Base-by-base conservation (phyloP, 2,113 vertebrate species). In the Papio anubis region DNA sequence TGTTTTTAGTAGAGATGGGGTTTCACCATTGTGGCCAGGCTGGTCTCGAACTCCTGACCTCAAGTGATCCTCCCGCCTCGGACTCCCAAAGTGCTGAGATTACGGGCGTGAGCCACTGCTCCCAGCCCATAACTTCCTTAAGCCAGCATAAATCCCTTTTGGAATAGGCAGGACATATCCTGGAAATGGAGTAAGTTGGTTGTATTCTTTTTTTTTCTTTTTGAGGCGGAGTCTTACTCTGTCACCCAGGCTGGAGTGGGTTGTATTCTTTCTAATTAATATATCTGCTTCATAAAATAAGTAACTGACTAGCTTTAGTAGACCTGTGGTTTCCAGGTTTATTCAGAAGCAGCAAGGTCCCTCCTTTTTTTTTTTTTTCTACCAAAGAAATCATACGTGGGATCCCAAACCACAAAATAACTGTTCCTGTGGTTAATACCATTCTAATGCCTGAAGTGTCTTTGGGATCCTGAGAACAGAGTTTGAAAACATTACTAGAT, bases 81-180 rank as follows among this genome's bases (percentile, higher is more conserved):
- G 61, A 14, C 12, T 32, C 61, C 61, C 61, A 64, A 64, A 64
- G 5, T 64, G 61, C 61, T 55, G 52, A 18, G 18, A 55, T 55
- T 55, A 55, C 2, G 20, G 52, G 52, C 0, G 6, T 55, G 52
- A 55, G 52, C 52, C 17, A 55, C 52, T 0, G 0, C 5, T 5
- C 2, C 0, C 6, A 12, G 12, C 5, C 61, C 27, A 32, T 52
- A 21, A 48, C 12, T 72, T 85, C 35, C 32, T 52, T 79, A 64
- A 93, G 79, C 70, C 40, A 79, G 8, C 68, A 82, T 90, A 85
- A 92, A 83, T 91, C 27, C 18, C 23, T 93, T 85, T 88, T 82
- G 68, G 73, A 96, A 86, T 72, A 64, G 50, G 73, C 50, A 93
- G 40, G 43, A 5, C 38, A 72, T 85, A 48, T 57, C 50, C 50